Evolutionary conservation across 2,888 invertebrate species (phyloP).

Genomic region (Folsomia candida): DNA sequence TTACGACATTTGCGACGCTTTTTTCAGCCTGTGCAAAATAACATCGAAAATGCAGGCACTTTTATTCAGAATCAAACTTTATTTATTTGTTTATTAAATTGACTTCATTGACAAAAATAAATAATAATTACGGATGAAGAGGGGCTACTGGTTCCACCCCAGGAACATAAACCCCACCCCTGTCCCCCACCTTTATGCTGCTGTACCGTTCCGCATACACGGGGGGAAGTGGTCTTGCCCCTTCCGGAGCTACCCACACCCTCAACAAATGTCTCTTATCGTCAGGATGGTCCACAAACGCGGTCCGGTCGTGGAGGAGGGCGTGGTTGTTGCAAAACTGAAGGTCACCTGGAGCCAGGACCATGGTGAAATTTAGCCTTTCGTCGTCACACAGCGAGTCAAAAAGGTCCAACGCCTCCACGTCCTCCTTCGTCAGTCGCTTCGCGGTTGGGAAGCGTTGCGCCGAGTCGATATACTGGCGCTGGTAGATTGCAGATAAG

Average conservation of each 20-base stretch:
- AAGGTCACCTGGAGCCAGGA: constrained; percentile 17
- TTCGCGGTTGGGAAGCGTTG: constrained; percentile 19
- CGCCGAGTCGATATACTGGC: constrained; percentile 14
- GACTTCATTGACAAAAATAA: no score
- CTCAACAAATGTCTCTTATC: constrained; percentile 15
- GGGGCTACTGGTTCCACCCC: constrained; percentile 15
- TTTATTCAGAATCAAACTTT: no score
- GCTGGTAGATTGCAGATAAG: constrained; percentile 12
- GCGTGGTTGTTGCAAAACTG: constrained; percentile 22
- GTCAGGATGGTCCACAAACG: constrained; percentile 15
- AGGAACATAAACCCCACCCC: constrained; percentile 9
- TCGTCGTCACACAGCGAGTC: constrained; percentile 12
- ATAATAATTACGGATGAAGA: no score
- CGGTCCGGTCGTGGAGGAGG: constrained; percentile 18
- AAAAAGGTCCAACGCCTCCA: constrained; percentile 13
- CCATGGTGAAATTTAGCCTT: constrained; percentile 14
- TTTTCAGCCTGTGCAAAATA: no score
- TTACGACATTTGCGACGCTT: no score
- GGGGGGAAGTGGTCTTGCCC: constrained; percentile 17
- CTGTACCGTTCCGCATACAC: constrained; percentile 11
- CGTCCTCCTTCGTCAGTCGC: not conserved
- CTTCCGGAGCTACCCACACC: constrained; percentile 14
- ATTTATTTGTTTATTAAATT: no score
- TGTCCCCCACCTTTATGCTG: constrained; percentile 7
- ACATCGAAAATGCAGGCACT: no score